Conservation (phyloP, 2,888 invertebrate species). For the Leptopilina syphax region DNA sequence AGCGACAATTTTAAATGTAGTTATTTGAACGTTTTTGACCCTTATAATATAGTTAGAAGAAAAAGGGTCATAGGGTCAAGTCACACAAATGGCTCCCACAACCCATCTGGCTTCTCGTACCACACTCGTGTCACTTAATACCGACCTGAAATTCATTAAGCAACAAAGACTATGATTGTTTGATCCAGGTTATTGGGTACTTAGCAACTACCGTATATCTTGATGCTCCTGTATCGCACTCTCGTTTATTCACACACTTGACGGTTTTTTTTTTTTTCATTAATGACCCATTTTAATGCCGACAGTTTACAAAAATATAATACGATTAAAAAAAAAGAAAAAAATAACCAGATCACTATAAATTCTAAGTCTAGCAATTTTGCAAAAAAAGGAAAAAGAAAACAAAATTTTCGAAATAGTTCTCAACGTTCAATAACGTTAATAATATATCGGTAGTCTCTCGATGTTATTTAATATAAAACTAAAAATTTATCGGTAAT, state of each 20-base stretch:
- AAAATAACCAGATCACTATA: too few relatives aligned
- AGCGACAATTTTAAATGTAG: slow-evolving; percentile 66
- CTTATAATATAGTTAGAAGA: slow-evolving; percentile 68
- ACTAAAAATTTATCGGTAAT: too few relatives aligned
- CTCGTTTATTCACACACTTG: slow-evolving; percentile 38
- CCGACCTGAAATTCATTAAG: slow-evolving; percentile 78
- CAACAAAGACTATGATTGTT: slow-evolving; percentile 76
- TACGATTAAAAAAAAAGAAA: slow-evolving; percentile 41
- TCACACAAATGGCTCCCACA: slow-evolving; percentile 75
- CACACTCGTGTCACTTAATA: slow-evolving; percentile 76
- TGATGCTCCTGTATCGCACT: slow-evolving; percentile 59
- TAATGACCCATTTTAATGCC: slow-evolving; percentile 53
- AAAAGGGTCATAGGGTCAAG: slow-evolving; percentile 74
- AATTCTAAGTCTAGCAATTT: background rate
- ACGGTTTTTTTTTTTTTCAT: slow-evolving; percentile 1
- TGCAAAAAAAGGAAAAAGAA: background rate
- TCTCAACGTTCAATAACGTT: too few relatives aligned
- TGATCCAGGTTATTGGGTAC: slow-evolving; percentile 68
- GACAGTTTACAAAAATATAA: slow-evolving; percentile 68
- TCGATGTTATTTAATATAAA: too few relatives aligned
- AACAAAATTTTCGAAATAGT: too few relatives aligned
- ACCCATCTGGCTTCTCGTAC: slow-evolving; percentile 75
- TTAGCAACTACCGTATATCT: slow-evolving; percentile 69
- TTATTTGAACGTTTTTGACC: slow-evolving; percentile 65
- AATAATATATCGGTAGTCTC: too few relatives aligned